Evolutionary conservation across 2,113 vertebrate genomes (phyloP).

Genomic region (Bucco capensis): DNA sequence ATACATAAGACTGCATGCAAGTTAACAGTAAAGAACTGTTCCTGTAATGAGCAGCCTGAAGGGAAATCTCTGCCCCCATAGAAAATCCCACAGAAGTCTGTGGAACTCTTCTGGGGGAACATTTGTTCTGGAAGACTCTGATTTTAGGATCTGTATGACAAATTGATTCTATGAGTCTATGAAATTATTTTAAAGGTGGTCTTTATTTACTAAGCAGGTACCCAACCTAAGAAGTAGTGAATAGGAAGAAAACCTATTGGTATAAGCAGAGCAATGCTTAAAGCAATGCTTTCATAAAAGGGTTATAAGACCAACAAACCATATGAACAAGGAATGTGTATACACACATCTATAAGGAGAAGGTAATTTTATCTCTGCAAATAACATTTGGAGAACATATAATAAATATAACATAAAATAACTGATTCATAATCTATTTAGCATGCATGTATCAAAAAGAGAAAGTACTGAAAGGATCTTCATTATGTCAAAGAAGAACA

Average conservation of each 20-base stretch:
- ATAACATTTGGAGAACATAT: background rate
- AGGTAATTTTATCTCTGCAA: background rate
- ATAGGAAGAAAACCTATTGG: background rate
- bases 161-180: background rate
- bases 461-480: background rate
- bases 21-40: background rate
- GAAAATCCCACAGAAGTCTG: background rate
- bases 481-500: background rate
- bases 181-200: background rate
- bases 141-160: background rate
- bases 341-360: background rate
- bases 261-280: background rate
- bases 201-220: background rate
- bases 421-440: background rate
- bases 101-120: background rate
- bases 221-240: background rate
- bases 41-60: background rate
- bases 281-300: background rate
- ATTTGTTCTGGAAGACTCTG: background rate
- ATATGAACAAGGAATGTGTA: background rate
- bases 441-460: background rate
- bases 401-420: background rate
- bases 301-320: background rate
- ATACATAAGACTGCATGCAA: background rate
- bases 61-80: background rate